Percentiles rank a stretch among this genome's conserved stretches.
Evolutionary conservation across 1,140 invertebrate species (phyloP).

Genomic region (Drosophila trapezifrons): DNA sequence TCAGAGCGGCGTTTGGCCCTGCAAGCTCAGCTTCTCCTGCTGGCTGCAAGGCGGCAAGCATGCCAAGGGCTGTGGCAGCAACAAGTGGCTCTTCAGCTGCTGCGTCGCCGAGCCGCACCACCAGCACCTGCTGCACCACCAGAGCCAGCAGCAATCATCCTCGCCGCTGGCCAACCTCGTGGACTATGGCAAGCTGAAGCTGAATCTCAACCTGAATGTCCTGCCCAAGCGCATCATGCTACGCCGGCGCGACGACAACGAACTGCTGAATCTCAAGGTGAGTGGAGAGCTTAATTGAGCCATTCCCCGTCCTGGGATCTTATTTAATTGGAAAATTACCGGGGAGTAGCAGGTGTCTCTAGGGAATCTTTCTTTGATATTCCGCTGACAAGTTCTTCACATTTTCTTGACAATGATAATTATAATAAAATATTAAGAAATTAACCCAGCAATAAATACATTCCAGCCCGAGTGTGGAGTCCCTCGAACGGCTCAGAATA

Average conservation of each 20-base stretch:
- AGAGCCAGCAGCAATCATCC: constrained; percentile 50
- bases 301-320: constrained; percentile 1
- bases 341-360: neutral
- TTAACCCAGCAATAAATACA: neutral
- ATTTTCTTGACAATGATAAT: neutral
- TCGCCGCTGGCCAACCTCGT: constrained; percentile 68
- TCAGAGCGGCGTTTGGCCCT: constrained; percentile 86
- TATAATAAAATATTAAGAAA: neutral
- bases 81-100: constrained; percentile 89
- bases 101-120: constrained; percentile 84
- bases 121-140: constrained; percentile 86
- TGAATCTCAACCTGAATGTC: constrained; percentile 46
- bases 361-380: neutral
- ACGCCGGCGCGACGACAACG: constrained; percentile 76
- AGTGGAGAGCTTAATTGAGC: constrained; percentile 24
- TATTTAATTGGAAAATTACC: constrained; percentile 11
- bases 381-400: neutral
- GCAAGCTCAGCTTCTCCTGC: constrained; percentile 89
- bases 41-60: constrained; percentile 88
- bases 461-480: constrained; percentile 87
- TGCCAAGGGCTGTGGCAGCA: constrained; percentile 87
- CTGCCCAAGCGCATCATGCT: constrained; percentile 77
- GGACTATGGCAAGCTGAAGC: constrained; percentile 70
- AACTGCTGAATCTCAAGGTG: constrained; percentile 67
- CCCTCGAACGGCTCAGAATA: constrained; percentile 85